A percentile compares a stretch with the other conserved stretches of the same genome.
Conservation (phyloP, 2,888 invertebrate species). For the Lomographa bimaculata region DNA sequence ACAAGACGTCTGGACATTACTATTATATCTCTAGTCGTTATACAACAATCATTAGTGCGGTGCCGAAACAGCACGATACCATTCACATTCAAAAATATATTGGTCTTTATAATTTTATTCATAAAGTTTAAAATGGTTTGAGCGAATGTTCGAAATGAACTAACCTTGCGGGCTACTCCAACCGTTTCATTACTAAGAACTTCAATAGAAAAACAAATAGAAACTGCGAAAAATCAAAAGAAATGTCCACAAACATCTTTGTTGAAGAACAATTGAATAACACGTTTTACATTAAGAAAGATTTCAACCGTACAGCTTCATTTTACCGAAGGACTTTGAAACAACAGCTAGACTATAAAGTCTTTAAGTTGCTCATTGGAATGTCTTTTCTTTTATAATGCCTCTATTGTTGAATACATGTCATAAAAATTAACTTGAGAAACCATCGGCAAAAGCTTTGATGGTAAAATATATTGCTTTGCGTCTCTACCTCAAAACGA, state of each 20-base stretch:
- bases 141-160: slow-evolving; percentile 19
- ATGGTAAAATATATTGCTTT: slow-evolving; percentile 64
- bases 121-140: slow-evolving; percentile 12
- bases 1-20: slow-evolving; percentile 31
- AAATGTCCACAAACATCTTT: slow-evolving; percentile 33
- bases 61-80: slow-evolving; percentile 61
- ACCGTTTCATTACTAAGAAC: slow-evolving; percentile 31
- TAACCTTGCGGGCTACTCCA: slow-evolving; percentile 35
- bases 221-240: slow-evolving; percentile 27
- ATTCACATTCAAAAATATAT: slow-evolving; percentile 2
- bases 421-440: slow-evolving; percentile 79
- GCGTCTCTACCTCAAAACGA: slow-evolving; percentile 26
- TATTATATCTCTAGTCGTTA: slow-evolving; percentile 39
- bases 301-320: slow-evolving; percentile 20
- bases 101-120: slow-evolving; percentile 6
- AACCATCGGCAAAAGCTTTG: slow-evolving; percentile 75
- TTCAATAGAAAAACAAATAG: slow-evolving; percentile 28
- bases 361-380: slow-evolving; percentile 56
- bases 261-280: slow-evolving; percentile 26
- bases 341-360: slow-evolving; percentile 47
- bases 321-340: slow-evolving; percentile 33
- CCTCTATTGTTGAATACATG: slow-evolving; percentile 63
- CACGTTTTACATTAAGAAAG: slow-evolving; percentile 26
- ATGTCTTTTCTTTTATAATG: slow-evolving; percentile 68
- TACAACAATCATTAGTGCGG: slow-evolving; percentile 59